Base-by-base conservation (phyloP, 2,113 vertebrate species). In the Xyrauchen texanus region DNA sequence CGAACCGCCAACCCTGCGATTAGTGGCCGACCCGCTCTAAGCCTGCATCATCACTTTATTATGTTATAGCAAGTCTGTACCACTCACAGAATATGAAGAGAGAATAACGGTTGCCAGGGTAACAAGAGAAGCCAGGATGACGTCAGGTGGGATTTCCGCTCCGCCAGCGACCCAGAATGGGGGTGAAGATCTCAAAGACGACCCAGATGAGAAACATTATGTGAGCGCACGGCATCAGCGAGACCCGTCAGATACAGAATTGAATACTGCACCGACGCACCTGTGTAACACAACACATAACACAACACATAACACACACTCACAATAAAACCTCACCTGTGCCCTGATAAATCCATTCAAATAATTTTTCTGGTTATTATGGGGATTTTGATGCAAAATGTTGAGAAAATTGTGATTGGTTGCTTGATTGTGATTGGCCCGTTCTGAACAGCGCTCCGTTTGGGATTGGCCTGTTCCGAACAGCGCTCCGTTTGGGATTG, bases 131-230 rank as follows among this genome's bases (percentile, higher is more conserved):
- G 95, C 96, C 85, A 98, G 78, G 51, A 98, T 93, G 76, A 95
- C 77, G 70, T 99, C 98, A 0, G 98, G 96, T 10, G 93, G 96
- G 47, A 97, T 96, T 89, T 98, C 96, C 0, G 97, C 95, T 75
- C 97, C 97, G 13, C 96, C 98, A n/a, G 77, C 97, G 96, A 5
- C 98, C 98, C 88, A 98, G 93, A 77, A 99, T 97, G 67, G 98
- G 98, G 0, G 95, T 95, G 83, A 99, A 98, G 91, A 99, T 98
- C 89, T 99, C 98, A 90, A 98, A 98, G 49, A 98, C 92, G 46
- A 96, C 93, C 96, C 97, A 98, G 84, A 96, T 94, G 75, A 98
- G 93, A 84, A 99, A 99, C 86, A 97, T 88, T 77, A 95, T 90
- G 86, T 98, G 96, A 9, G 97, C 64, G 13, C 98, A 96, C 0